phyloP scores from a whole-genome alignment of 2,797 vertebrate species.

The Balearica regulorum region DNA sequence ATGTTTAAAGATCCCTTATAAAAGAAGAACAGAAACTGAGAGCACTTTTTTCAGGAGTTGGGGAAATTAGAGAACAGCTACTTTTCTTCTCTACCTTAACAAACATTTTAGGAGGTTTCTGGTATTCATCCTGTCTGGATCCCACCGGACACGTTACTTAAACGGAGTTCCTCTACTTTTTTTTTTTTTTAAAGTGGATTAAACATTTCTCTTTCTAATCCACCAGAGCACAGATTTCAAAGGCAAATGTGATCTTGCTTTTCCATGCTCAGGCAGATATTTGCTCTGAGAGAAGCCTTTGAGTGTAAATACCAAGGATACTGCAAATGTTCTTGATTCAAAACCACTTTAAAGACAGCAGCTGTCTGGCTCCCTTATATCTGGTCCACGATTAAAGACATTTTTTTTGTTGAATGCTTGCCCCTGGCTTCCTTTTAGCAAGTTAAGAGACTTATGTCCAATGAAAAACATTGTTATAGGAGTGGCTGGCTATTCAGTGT shows the following conservation, averaged over 20 bases:
- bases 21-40: neutral
- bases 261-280: neutral
- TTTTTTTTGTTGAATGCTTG: neutral
- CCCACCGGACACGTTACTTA: neutral
- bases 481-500: neutral
- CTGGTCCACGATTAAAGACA: neutral
- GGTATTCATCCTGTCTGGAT: neutral
- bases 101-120: neutral
- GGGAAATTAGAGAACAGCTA: neutral
- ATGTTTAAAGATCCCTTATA: neutral
- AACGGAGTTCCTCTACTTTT: neutral
- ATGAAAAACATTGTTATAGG: neutral
- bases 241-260: conserved; percentile 1
- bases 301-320: conserved; percentile 23
- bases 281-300: conserved; percentile 16
- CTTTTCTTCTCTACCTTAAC: neutral
- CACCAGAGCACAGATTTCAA: neutral
- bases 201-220: conserved; percentile 10
- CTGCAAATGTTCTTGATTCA: conserved; percentile 20
- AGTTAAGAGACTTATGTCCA: neutral
- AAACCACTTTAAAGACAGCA: conserved; percentile 34
- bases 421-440: neutral
- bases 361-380: neutral
- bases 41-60: neutral
- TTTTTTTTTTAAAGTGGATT: neutral